A percentile compares a stretch with the other conserved stretches of the same genome.
Evolutionary conservation across 2,888 invertebrate species (phyloP).

Genomic region (Polia nebulosa): DNA sequence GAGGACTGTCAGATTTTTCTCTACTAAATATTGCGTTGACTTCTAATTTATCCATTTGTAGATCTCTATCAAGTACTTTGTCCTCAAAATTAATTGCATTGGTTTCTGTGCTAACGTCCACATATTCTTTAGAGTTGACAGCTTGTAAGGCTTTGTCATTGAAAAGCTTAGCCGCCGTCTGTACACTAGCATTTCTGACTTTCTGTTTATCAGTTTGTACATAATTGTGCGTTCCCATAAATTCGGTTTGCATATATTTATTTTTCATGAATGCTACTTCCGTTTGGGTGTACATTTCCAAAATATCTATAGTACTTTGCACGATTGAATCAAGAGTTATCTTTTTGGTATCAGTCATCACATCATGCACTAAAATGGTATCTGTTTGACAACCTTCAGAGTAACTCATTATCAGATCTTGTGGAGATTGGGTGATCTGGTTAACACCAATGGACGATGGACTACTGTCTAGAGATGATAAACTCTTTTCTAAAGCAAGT

Average conservation of each 20-base stretch:
- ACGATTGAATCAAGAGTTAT: constrained; percentile 83
- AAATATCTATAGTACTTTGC: constrained; percentile 78
- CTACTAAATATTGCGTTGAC: constrained; percentile 62
- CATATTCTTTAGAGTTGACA: constrained; percentile 64
- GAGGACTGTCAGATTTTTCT: constrained; percentile 88
- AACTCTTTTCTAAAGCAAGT: constrained; percentile 82
- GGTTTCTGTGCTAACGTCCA: constrained; percentile 77
- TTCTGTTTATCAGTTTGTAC: constrained; percentile 83
- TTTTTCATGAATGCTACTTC: constrained; percentile 81
- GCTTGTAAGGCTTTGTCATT: constrained; percentile 78
- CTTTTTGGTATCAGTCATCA: constrained; percentile 83
- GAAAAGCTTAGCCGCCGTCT: constrained; percentile 76
- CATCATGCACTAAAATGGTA: constrained; percentile 81
- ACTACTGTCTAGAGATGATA: constrained; percentile 81
- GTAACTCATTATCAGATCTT: constrained; percentile 80
- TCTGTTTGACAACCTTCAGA: constrained; percentile 88
- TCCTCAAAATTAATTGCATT: constrained; percentile 57
- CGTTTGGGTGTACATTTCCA: constrained; percentile 86
- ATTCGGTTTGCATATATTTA: constrained; percentile 82
- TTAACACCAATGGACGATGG: constrained; percentile 83
- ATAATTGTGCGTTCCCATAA: constrained; percentile 70
- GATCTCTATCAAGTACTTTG: constrained; percentile 63
- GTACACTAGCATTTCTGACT: constrained; percentile 76
- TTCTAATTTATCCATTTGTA: constrained; percentile 53
- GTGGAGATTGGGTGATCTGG: constrained; percentile 82